Conservation (phyloP, 1,140 invertebrate species). For the Drosophila kurseongensis region DNA sequence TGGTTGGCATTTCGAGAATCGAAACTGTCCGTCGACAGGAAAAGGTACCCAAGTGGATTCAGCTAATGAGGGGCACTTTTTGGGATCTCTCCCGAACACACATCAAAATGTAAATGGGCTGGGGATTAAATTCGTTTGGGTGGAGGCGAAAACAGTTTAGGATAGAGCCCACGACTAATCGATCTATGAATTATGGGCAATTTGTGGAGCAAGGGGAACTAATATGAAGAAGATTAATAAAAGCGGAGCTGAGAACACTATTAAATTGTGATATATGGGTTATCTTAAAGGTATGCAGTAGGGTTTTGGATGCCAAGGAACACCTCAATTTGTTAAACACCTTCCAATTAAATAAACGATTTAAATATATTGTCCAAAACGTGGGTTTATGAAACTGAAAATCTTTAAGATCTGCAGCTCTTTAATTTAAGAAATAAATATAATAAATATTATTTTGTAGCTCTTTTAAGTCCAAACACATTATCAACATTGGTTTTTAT, state of each 20-base stretch:
- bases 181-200: conserved; percentile 24
- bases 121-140: neutral
- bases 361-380: too few species aligned
- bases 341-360: too few species aligned
- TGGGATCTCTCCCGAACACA: conserved; percentile 1
- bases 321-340: neutral
- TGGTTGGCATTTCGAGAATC: conserved; percentile 71
- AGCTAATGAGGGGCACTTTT: conserved; percentile 40
- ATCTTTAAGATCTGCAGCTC: too few species aligned
- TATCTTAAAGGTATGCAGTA: neutral
- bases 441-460: too few species aligned
- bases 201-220: neutral
- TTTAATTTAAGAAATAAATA: too few species aligned
- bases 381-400: too few species aligned
- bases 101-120: conserved; percentile 5
- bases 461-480: too few species aligned
- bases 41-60: conserved; percentile 40
- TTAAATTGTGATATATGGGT: conserved; percentile 6
- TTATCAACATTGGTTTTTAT: too few species aligned
- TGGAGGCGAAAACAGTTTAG: conserved; percentile 12
- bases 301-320: neutral
- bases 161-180: conserved; percentile 14
- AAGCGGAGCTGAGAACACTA: neutral
- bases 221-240: conserved; percentile 6
- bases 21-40: conserved; percentile 56